Evolutionary conservation across 64 coral and sea anemone species (phyloP).

Genomic region (Montipora foliosa): DNA sequence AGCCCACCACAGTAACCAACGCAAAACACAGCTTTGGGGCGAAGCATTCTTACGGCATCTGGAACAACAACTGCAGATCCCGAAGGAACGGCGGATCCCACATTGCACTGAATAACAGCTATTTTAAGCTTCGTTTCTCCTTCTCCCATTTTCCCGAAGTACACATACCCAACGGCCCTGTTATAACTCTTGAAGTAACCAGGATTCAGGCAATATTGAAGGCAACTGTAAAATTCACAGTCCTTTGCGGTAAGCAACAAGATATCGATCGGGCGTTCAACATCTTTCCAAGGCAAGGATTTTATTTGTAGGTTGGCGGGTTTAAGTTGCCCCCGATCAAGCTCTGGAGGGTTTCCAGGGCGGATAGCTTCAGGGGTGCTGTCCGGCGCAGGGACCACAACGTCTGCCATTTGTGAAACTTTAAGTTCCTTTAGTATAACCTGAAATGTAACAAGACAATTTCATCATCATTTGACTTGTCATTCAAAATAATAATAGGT

Average conservation of each 20-base stretch:
- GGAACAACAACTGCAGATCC: background rate
- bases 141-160: slow-evolving; percentile 1
- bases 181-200: background rate
- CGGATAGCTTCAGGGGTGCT: background rate
- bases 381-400: too few species aligned
- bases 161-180: background rate
- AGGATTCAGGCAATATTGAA: background rate
- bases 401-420: too few species aligned
- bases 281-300: background rate
- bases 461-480: too few species aligned
- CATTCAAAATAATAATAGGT: too few species aligned
- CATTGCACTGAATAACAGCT: background rate
- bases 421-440: too few species aligned
- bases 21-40: slow-evolving; percentile 11
- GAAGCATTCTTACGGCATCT: background rate
- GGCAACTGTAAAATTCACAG: slow-evolving; percentile 11
- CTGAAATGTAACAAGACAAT: too few species aligned
- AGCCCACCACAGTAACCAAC: background rate
- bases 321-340: background rate
- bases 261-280: background rate
- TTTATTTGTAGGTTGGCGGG: background rate
- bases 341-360: background rate
- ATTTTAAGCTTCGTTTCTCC: slow-evolving; percentile 8
- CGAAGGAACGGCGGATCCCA: background rate
- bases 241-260: slow-evolving; percentile 10